Evolutionary conservation across 2,797 vertebrate genomes (phyloP), one percentile per base, ranked within the genome.

Genomic region (Poecilia picta): DNA sequence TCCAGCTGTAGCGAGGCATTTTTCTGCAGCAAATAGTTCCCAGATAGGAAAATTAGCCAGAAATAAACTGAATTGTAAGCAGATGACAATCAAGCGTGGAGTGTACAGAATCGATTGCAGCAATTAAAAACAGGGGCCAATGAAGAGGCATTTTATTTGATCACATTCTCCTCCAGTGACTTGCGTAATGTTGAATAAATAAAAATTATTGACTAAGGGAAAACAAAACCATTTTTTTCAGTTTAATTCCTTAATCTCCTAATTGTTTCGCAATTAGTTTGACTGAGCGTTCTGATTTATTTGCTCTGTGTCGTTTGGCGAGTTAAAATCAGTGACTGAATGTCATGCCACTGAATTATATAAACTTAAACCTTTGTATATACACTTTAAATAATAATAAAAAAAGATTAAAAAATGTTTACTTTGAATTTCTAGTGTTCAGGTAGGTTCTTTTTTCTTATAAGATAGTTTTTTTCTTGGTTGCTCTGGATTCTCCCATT

Each of bases 291-390:
- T 68, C 46, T 85, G 78, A 74, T 83, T 88, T 79, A 72, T 88
- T 91, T 88, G 80, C 89, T 87, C 83, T 72, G 74, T 89, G 85
- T 91, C 85, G 85, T 93, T 94, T 93, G 83, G 87, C 79, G 88
- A 92, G 88, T 90, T 90, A 49, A 74, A 72, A 78, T 75, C 85
- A 43, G 11, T 41, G 36, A 45, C 41, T 71, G 41, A 43, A 71
- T 45, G 13, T 28, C 25, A 71, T 87, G 49, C 79, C 43, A 45
- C 31, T 85, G 88, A 92, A 83, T 89, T 79, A 75, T 82, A 81
- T 41, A 77, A 85, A 82, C 75, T 76, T 1, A 5, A 59, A 78
- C 66, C 72, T 7, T 76, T 71, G 70, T 80, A 83, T 74, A 82
- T 89, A 59, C 81, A 62, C 77, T 90, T 87, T 88, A 80, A 82